Evolutionary conservation across 1,140 invertebrate genomes (phyloP).

Genomic region (Amphibalanus amphitrite): DNA sequence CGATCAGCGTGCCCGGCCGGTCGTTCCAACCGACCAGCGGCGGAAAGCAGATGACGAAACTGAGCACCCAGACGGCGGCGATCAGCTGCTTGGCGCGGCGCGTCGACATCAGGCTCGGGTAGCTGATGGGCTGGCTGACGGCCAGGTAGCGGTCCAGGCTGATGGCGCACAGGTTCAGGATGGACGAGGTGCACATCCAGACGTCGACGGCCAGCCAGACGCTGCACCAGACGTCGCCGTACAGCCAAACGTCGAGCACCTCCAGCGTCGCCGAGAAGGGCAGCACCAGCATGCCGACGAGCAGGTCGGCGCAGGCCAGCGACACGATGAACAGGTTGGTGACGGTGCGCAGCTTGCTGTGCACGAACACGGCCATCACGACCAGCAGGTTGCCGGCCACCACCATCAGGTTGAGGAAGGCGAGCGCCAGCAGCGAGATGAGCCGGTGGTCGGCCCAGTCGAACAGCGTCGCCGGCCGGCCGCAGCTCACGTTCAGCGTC

Average conservation of each 20-base stretch:
- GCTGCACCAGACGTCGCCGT: constrained; percentile 77
- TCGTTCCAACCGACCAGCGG: constrained; percentile 87
- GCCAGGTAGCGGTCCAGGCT: constrained; percentile 63
- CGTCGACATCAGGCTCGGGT: constrained; percentile 79
- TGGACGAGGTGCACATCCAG: constrained; percentile 91
- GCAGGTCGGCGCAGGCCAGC: constrained; percentile 74
- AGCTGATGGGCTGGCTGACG: constrained; percentile 79
- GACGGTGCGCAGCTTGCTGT: constrained; percentile 69
- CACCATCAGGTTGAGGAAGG: constrained; percentile 66
- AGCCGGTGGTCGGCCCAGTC: constrained; percentile 55
- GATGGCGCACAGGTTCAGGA: constrained; percentile 57
- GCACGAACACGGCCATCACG: constrained; percentile 75
- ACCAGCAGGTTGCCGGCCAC: constrained; percentile 78
- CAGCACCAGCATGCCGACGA: constrained; percentile 80
- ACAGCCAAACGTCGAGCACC: constrained; percentile 67
- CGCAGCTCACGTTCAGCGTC: constrained; percentile 32
- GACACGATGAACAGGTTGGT: constrained; percentile 92
- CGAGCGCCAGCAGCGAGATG: constrained; percentile 54
- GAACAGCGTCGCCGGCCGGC: constrained; percentile 50
- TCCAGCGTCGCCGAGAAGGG: constrained; percentile 18
- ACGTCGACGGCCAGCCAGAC: constrained; percentile 88
- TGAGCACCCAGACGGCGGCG: constrained; percentile 77
- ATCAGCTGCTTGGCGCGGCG: constrained; percentile 73
- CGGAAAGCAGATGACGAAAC: constrained; percentile 91
- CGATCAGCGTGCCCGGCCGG: constrained; percentile 26